These are phyloP conservation scores for Bombus consobrinus DNA, from an alignment of 1,140 invertebrate species.

Conservation along the genomic window DNA sequence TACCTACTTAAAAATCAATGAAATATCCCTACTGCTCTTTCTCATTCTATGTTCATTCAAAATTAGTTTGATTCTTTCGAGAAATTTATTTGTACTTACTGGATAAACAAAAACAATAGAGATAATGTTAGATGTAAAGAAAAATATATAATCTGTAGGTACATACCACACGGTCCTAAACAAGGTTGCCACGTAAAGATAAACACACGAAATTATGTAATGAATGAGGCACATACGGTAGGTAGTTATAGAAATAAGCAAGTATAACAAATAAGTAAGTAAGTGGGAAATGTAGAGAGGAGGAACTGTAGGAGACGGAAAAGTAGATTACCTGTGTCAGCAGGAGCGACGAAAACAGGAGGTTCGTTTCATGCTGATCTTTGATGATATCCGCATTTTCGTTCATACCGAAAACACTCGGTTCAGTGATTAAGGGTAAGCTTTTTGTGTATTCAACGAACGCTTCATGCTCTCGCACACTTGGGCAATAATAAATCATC, in stretches of 20 bases:
- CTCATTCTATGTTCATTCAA: not conserved
- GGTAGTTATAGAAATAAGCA: no score
- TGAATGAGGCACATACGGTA: no score
- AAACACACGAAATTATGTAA: not conserved
- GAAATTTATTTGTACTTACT: not conserved
- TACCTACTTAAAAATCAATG: no score
- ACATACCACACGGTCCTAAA: conserved; percentile 80
- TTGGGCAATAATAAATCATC: conserved; percentile 89
- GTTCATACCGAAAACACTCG: conserved; percentile 96
- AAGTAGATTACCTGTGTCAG: conserved; percentile 89
- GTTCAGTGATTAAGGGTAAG: conserved; percentile 91
- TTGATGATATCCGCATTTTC: conserved; percentile 97
- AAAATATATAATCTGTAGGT: not conserved
- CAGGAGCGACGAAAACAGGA: conserved; percentile 91
- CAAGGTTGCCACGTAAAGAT: conserved; percentile 3
- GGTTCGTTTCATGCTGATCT: conserved; percentile 93
- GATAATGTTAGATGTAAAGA: not conserved
- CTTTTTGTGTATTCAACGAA: conserved; percentile 90
- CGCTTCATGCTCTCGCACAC: conserved; percentile 88
- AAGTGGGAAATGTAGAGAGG: not conserved
- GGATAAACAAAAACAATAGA: not conserved
- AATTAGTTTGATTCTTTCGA: not conserved
- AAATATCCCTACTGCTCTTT: no score
- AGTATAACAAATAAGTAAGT: no score
- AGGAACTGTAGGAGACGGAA: not conserved